These are phyloP conservation scores for Mamestra configurata DNA, from an alignment of 1,140 invertebrate species.

Conservation along the genomic window DNA sequence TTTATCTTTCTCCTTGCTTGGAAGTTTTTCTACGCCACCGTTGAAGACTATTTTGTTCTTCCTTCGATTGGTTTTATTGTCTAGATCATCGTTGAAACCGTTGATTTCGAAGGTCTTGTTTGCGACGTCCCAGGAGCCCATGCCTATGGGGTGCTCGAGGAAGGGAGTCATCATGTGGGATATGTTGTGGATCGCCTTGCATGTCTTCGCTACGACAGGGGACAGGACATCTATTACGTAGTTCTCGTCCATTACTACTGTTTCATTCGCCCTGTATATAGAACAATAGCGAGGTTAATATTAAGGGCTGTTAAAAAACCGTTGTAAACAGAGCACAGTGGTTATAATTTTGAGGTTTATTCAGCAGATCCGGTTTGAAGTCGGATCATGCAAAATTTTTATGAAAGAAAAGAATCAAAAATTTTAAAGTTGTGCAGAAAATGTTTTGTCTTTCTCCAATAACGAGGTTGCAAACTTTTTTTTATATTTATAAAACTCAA, in stretches of 20 bases:
- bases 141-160: slow-evolving; percentile 1
- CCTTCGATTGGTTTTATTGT: slow-evolving; percentile 57
- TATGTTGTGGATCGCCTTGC: slow-evolving; percentile 71
- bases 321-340: too few species aligned
- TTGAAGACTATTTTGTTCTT: slow-evolving; percentile 63
- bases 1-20: slow-evolving; percentile 53
- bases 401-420: too few species aligned
- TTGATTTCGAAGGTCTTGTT: slow-evolving; percentile 52
- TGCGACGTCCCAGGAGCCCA: slow-evolving; percentile 22
- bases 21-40: slow-evolving; percentile 43
- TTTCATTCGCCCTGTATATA: slow-evolving; percentile 56
- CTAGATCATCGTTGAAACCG: slow-evolving; percentile 54
- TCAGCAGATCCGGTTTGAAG: too few species aligned
- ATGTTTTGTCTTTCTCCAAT: too few species aligned
- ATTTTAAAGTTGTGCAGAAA: too few species aligned
- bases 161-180: slow-evolving; percentile 66
- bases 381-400: too few species aligned
- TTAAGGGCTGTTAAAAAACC: too few species aligned
- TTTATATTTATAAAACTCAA: too few species aligned
- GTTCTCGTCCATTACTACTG: slow-evolving; percentile 4
- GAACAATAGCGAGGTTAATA: background rate
- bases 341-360: too few species aligned
- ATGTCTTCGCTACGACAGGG: slow-evolving; percentile 65
- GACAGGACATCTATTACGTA: slow-evolving; percentile 58
- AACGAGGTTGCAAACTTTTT: too few species aligned